Evolutionary conservation across 2,888 invertebrate genomes (phyloP).

Genomic region (Marronus borbonicus): DNA sequence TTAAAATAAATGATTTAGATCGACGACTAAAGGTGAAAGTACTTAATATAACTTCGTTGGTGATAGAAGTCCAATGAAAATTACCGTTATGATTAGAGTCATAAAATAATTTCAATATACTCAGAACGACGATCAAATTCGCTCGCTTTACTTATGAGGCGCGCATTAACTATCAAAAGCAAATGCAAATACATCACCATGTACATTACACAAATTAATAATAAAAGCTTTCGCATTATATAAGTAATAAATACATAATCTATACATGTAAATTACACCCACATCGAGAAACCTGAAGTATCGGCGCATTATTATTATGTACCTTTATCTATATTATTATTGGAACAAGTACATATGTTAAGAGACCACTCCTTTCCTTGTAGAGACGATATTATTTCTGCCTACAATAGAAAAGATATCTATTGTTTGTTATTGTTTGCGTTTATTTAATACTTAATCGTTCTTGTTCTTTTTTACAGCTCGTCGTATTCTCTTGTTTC

Average conservation of each 20-base stretch:
- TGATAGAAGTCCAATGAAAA: too few relatives aligned
- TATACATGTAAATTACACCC: conserved; percentile 67
- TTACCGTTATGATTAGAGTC: too few relatives aligned
- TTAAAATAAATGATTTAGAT: too few relatives aligned
- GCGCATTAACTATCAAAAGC: neutral
- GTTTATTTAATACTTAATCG: conserved; percentile 53
- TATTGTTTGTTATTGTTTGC: conserved; percentile 59
- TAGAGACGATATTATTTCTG: conserved; percentile 66
- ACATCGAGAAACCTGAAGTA: conserved; percentile 63
- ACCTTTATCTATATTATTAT: conserved; percentile 69
- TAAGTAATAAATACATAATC: conserved; percentile 56
- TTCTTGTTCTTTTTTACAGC: conserved; percentile 46
- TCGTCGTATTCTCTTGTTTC: conserved; percentile 51
- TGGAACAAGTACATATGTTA: conserved; percentile 68
- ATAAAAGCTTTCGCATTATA: conserved; percentile 48
- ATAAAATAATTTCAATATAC: too few relatives aligned
- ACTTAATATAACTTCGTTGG: too few relatives aligned
- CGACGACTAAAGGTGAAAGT: too few relatives aligned
- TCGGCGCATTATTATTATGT: conserved; percentile 68
- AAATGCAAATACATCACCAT: conserved; percentile 1
- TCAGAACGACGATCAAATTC: too few relatives aligned
- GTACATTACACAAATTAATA: conserved; percentile 37
- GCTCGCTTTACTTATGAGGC: neutral
- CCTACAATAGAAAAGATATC: conserved; percentile 63
- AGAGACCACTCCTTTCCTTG: conserved; percentile 64